phyloP scores from a whole-genome alignment of 2,113 vertebrate species.

The Cyanoramphus novaezelandiae region DNA sequence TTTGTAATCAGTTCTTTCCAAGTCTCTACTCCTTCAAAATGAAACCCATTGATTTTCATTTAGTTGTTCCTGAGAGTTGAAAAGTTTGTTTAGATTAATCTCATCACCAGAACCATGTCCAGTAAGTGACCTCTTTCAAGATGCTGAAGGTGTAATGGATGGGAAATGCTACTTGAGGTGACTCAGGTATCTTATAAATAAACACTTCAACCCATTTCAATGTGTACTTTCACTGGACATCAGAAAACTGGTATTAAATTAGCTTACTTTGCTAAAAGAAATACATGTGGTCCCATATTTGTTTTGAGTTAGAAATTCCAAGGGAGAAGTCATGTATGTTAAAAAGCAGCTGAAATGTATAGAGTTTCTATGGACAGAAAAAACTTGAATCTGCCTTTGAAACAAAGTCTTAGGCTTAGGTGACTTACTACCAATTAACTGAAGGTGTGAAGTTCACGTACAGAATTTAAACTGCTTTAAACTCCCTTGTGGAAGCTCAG shows the following conservation, averaged over 20 bases:
- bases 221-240: neutral
- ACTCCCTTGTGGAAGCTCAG: neutral
- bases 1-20: neutral
- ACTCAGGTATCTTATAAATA: neutral
- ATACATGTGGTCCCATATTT: neutral
- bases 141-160: neutral
- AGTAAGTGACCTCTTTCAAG: neutral
- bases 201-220: neutral
- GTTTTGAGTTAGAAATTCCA: neutral
- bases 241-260: neutral
- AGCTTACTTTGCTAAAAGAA: conserved; percentile 3
- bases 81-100: conserved; percentile 1
- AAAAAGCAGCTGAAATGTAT: neutral
- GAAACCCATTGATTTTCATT: neutral
- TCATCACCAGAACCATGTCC: neutral
- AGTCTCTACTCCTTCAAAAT: neutral
- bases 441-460: conserved; percentile 15
- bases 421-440: conserved; percentile 17
- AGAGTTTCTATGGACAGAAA: neutral
- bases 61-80: neutral
- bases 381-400: neutral
- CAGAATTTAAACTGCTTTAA: neutral
- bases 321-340: neutral
- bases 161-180: neutral
- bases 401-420: neutral